Evolutionary conservation across 2,113 vertebrate species (phyloP), one percentile per base, ranked within the genome.

Genomic region (Alethe diademata): DNA sequence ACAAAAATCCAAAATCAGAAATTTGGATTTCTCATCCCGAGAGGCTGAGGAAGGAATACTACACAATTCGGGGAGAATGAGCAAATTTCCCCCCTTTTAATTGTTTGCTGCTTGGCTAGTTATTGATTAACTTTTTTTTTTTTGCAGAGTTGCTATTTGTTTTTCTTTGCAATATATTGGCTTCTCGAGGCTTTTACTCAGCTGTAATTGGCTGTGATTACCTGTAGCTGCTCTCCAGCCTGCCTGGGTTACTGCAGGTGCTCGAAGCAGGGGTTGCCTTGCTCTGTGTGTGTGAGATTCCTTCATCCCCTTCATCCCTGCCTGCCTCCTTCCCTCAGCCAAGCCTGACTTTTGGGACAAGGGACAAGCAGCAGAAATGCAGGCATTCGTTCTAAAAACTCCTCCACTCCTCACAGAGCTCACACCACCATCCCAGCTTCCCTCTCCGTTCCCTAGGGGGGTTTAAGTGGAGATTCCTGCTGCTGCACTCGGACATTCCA

Each of bases 171-270:
- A 29, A 90, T 90, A 45, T 57, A 94, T 88, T 53, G 96, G 85
- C 40, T 91, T 81, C 87, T 71, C 0, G 1, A 85, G 90, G 78
- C 92, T 96, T 95, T 96, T 96, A 96, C 96, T 96, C 90, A 94
- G 65, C 61, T 57, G 33, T 75, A 93, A 90, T 79, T 88, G 90
- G 76, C 25, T 90, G 90, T 40, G 85, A 95, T 95, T 75, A 60
- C 53, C 70, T 19, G 22, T 51, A 19, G 85, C 90, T 79, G 90
- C 66, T 79, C 88, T 16, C 19, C 40, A 93, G 65, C 51, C 81
- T 64, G 56, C 70, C 74, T 47, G 69, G 38, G 45, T 65, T 6
- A 5, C 19, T 90, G 61, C 73, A n/a, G 0, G 0, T 19, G 35
- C 56, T 25, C 72, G 6, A 15, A 50, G 76, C 67, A 47, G 72